Conservation (phyloP, 2,113 vertebrate genomes). For the Speoplatyrhinus poulsoni region DNA sequence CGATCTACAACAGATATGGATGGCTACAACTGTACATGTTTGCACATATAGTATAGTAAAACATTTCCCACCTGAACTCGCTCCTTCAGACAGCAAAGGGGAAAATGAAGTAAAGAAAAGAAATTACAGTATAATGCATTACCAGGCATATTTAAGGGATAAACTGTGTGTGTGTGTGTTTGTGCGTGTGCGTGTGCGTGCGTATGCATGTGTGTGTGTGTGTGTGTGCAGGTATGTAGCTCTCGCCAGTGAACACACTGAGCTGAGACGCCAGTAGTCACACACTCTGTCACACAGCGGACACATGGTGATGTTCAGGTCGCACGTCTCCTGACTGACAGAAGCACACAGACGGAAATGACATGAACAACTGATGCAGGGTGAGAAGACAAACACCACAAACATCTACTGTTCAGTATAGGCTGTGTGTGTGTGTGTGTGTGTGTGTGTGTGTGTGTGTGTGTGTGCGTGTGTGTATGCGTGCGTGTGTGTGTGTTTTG, state of each 20-base stretch:
- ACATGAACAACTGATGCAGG: neutral
- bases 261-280: conserved; percentile 93
- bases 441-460: too few species aligned
- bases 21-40: neutral
- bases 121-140: neutral
- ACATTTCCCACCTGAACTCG: conserved; percentile 61
- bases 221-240: conserved; percentile 82
- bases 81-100: conserved; percentile 51
- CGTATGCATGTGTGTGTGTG: neutral
- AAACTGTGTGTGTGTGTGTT: neutral
- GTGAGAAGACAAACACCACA: neutral
- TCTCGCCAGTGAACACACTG: conserved; percentile 85
- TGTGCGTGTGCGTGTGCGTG: neutral
- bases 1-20: neutral
- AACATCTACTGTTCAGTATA: neutral
- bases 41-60: neutral
- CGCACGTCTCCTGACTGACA: conserved; percentile 90
- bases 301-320: conserved; percentile 95
- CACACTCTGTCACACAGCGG: conserved; percentile 93
- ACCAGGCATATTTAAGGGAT: neutral
- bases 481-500: too few species aligned
- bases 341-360: neutral
- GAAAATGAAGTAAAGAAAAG: neutral
- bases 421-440: too few species aligned
- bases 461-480: too few species aligned